Base-by-base conservation (phyloP, 2,797 vertebrate genomes). In the Cynodonichthys magdalenae region DNA sequence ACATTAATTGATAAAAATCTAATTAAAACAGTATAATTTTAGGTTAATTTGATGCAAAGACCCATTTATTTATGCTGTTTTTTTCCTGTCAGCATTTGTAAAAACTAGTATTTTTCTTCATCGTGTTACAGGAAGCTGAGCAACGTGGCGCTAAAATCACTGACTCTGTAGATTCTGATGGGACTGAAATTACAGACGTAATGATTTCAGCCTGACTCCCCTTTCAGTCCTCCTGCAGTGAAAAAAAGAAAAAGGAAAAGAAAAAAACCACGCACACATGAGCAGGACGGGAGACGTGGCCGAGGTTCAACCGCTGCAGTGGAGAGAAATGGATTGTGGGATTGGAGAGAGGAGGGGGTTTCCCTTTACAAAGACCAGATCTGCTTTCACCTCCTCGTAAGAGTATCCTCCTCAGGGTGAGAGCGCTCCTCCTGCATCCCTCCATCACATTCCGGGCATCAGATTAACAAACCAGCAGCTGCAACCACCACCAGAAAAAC, bases 371-470 rank as follows among this genome's bases (percentile, higher is more conserved):
- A 36, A 69, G 62, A n/a, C 34, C 71, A 59, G 79, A 82, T 91
- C 83, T 67, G 6, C 36, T 90, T 87, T 72, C 90, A 69, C 18
- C 64, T 57, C 75, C 46, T 10, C 17, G 89, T 87, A 92, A 92
- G 67, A 73, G 66, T 75, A 89, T 89, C 85, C 83, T 83, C 87
- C 89, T 89, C 78, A 53, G 88, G 87, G 90, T 84, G 76, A 1
- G 44, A 63, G 75, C 24, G 42, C 75, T 68, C 46, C 69, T 69
- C 56, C 79, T 71, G 54, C 59, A 47, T 5, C 46, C 51, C 88
- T 90, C 68, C 81, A 90, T 82, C 79, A 34, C 31, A 6, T 45
- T 53, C 18, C 11, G 51, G 1, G 12, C n/a, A 28, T 79, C 59
- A 53, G 6, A 63, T 57, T 44, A 59, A 51, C 14, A 7, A 1